Evolutionary conservation across 2,888 invertebrate species (phyloP).

Genomic region (Drosophila limbata): DNA sequence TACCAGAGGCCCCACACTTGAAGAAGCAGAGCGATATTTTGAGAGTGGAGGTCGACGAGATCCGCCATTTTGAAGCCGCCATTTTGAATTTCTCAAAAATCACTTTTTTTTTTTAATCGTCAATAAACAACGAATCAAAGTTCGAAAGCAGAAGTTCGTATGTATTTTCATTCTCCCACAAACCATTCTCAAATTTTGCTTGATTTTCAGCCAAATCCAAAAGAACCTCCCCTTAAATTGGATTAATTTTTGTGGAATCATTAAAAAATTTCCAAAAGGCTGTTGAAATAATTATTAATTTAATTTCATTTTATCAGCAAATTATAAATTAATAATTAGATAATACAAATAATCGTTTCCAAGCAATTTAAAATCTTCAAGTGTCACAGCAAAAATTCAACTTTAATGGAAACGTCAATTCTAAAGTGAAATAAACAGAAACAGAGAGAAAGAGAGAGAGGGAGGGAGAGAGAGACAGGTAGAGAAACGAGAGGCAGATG

Average conservation of each 20-base stretch:
- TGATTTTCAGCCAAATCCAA: too few relatives aligned
- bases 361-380: slow-evolving; percentile 5
- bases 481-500: not conserved
- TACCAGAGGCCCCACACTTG: too few relatives aligned
- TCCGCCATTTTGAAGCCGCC: too few relatives aligned
- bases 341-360: not conserved
- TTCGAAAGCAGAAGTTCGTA: too few relatives aligned
- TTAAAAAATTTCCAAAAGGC: not conserved
- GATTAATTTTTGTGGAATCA: not conserved
- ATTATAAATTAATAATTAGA: slow-evolving; percentile 7
- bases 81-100: too few relatives aligned
- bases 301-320: not conserved
- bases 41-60: too few relatives aligned
- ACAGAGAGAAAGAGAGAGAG: not conserved
- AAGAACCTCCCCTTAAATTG: too few relatives aligned
- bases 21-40: too few relatives aligned
- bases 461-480: not conserved
- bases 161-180: too few relatives aligned
- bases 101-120: too few relatives aligned
- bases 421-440: slow-evolving; percentile 27
- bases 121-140: too few relatives aligned
- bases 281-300: not conserved
- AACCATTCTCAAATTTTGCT: too few relatives aligned
- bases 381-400: not conserved
- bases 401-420: slow-evolving; percentile 33